phyloP scores from a whole-genome alignment of 2,888 invertebrate species.

The Volucella zonaria region DNA sequence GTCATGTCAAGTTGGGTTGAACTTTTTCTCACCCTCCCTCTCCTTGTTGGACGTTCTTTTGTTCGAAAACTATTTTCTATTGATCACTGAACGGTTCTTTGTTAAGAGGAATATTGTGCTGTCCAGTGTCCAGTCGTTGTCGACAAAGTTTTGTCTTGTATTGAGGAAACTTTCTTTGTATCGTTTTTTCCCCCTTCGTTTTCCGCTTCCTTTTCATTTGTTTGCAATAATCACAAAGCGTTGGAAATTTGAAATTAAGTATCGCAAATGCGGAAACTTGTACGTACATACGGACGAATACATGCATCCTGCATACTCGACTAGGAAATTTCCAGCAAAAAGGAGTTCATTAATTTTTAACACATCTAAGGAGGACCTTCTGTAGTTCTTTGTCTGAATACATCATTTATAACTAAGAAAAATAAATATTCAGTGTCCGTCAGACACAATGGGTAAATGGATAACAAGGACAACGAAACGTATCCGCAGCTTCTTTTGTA shows the following conservation, averaged over 20 bases:
- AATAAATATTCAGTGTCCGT: too few species aligned
- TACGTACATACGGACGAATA: too few species aligned
- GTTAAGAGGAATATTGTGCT: constrained; percentile 5
- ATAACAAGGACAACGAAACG: too few species aligned
- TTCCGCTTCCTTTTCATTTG: neutral
- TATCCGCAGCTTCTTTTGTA: too few species aligned
- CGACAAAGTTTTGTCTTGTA: constrained; percentile 24
- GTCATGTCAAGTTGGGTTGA: constrained; percentile 1
- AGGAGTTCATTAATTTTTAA: too few species aligned
- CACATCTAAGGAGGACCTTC: too few species aligned
- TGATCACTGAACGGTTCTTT: constrained; percentile 45
- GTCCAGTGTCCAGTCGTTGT: constrained; percentile 18
- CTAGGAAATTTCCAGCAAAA: too few species aligned
- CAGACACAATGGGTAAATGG: too few species aligned
- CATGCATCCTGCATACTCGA: too few species aligned
- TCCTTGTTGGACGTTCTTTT: constrained; percentile 2
- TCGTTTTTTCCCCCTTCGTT: neutral
- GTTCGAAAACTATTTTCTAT: constrained; percentile 37
- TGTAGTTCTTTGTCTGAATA: too few species aligned
- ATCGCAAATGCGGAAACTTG: neutral
- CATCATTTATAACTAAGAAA: too few species aligned
- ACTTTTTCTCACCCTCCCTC: neutral
- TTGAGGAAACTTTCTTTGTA: constrained; percentile 17
- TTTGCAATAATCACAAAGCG: neutral
- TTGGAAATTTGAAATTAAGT: neutral